phyloP scores from a whole-genome alignment of 2,797 vertebrate genomes.

The Octomys mimax region DNA sequence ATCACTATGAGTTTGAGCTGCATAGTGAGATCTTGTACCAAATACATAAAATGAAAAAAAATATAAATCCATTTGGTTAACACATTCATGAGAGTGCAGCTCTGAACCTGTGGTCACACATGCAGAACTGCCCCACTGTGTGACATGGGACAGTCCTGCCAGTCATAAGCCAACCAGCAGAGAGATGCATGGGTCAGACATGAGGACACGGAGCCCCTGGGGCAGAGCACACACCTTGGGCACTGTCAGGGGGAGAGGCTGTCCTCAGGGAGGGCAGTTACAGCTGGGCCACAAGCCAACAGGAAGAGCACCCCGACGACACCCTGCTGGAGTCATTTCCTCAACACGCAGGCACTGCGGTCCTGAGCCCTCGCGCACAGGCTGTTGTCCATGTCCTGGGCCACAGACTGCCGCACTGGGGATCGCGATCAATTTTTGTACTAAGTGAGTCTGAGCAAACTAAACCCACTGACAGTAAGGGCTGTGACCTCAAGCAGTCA shows the following conservation, averaged over 20 bases:
- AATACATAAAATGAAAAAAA: too few relatives aligned
- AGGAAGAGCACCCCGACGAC: neutral
- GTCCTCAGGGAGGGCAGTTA: neutral
- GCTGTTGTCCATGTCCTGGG: neutral
- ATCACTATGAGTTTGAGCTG: too few relatives aligned
- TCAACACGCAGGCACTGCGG: neutral
- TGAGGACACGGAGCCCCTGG: neutral
- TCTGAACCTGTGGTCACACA: neutral
- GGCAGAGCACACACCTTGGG: too few relatives aligned
- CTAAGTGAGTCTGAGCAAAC: neutral
- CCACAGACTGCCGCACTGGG: neutral
- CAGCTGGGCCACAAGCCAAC: neutral
- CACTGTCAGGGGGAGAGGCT: neutral
- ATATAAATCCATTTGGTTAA: too few relatives aligned
- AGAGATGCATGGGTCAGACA: neutral
- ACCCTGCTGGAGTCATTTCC: neutral
- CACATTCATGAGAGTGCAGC: neutral
- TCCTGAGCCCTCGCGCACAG: neutral
- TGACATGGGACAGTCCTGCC: neutral
- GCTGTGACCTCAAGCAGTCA: neutral
- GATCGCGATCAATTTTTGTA: neutral
- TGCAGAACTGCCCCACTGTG: neutral
- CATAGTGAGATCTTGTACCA: too few relatives aligned
- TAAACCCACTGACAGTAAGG: neutral
- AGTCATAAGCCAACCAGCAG: neutral